A percentile compares a stretch with the other conserved stretches of the same genome.
Evolutionary conservation across 2,113 vertebrate genomes (phyloP).

Genomic region (Hippolais icterina): DNA sequence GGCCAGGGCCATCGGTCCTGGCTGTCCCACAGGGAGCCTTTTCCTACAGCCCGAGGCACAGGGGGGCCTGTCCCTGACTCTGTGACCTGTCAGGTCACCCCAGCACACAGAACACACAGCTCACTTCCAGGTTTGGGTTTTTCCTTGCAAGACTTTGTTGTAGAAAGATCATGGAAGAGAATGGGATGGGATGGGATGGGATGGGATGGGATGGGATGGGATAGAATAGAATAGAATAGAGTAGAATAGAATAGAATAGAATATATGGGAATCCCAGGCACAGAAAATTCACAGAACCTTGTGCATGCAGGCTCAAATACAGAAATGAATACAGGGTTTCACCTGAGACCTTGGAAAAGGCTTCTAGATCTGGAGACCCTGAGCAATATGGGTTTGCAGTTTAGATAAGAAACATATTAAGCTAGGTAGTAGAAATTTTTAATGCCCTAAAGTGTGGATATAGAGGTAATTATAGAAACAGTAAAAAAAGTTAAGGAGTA

Average conservation of each 20-base stretch:
- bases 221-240: too few species aligned
- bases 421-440: background rate
- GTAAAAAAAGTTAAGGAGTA: background rate
- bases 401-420: background rate
- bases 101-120: background rate
- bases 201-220: background rate
- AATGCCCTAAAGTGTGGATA: background rate
- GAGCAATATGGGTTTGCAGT: background rate
- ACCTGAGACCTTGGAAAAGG: background rate
- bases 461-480: background rate
- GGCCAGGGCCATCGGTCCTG: fast-evolving
- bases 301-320: background rate
- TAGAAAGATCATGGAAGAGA: background rate
- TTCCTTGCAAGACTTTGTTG: background rate
- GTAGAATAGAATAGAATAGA: background rate
- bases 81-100: fast-evolving
- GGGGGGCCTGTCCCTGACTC: background rate
- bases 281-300: background rate
- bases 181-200: background rate
- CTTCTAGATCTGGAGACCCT: background rate
- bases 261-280: background rate
- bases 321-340: background rate
- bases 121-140: background rate
- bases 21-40: background rate
- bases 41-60: background rate